These are phyloP conservation scores for Ypsolopha scabrella DNA, from an alignment of 2,888 invertebrate species.

Conservation along the genomic window DNA sequence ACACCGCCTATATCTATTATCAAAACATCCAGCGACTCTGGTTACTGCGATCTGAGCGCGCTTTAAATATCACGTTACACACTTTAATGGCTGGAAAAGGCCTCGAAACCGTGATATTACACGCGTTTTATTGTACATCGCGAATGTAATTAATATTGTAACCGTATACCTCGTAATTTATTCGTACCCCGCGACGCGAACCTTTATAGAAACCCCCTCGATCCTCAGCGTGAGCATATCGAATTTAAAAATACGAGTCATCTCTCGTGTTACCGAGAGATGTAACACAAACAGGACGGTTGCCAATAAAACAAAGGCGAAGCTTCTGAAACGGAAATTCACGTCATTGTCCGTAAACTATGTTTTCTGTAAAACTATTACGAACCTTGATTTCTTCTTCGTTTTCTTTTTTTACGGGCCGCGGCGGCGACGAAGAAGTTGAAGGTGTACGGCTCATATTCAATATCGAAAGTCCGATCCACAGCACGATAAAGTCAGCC, in stretches of 20 bases:
- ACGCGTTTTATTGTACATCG: constrained; percentile 67
- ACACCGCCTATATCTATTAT: constrained; percentile 65
- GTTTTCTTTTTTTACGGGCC: constrained; percentile 75
- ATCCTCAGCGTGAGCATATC: constrained; percentile 34
- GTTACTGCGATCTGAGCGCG: constrained; percentile 69
- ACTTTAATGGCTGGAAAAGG: constrained; percentile 71
- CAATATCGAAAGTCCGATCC: background rate
- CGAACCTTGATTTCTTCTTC: constrained; percentile 84
- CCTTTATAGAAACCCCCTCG: constrained; percentile 39
- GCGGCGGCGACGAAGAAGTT: constrained; percentile 40
- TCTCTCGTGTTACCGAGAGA: constrained; percentile 53
- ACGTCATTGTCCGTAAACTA: constrained; percentile 33
- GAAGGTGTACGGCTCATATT: constrained; percentile 60
- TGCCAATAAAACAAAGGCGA: constrained; percentile 54
- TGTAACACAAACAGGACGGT: constrained; percentile 39
- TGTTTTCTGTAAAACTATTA: constrained; percentile 13
- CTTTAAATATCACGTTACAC: constrained; percentile 67
- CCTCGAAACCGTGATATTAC: constrained; percentile 70
- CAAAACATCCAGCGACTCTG: constrained; percentile 68
- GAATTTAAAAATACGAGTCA: constrained; percentile 65
- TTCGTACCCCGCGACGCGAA: constrained; percentile 39
- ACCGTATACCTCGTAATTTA: constrained; percentile 59
- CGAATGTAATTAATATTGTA: constrained; percentile 68
- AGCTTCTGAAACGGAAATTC: constrained; percentile 50
- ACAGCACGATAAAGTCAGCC: background rate